phyloP scores from a whole-genome alignment of 2,113 vertebrate genomes.

The Neodon shergylaensis region DNA sequence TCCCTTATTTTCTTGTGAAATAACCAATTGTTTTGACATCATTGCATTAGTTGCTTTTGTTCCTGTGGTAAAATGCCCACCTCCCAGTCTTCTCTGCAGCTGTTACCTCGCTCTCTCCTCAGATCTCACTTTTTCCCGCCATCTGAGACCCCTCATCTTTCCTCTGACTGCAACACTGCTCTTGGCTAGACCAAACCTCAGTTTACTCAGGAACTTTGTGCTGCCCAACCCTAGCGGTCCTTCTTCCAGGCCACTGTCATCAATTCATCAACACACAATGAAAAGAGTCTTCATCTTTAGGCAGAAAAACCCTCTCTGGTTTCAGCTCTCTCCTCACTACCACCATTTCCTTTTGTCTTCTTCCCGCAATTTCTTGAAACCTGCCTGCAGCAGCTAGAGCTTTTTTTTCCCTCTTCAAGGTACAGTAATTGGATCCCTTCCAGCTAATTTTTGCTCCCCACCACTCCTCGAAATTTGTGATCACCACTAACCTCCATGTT shows the following conservation, averaged over 20 bases:
- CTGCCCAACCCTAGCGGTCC: neutral
- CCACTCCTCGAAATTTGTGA: neutral
- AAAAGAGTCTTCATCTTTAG: too few species aligned
- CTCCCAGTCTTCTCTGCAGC: neutral
- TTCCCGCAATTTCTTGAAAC: neutral
- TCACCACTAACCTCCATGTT: neutral
- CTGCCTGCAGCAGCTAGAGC: neutral
- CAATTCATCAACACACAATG: neutral
- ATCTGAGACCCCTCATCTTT: neutral
- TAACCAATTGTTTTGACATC: neutral
- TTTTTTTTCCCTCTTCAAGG: neutral
- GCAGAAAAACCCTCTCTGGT: neutral
- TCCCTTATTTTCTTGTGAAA: slow-evolving; percentile 41
- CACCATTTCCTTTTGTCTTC: neutral
- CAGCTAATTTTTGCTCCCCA: neutral
- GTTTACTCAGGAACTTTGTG: neutral
- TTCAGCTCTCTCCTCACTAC: neutral
- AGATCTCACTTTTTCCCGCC: neutral
- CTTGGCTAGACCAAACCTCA: neutral
- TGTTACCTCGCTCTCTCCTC: too few species aligned
- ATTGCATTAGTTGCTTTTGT: too few species aligned
- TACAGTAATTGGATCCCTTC: neutral
- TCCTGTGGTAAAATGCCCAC: neutral
- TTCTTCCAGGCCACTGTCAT: slow-evolving; percentile 9
- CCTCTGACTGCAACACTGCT: neutral